phyloP scores from a whole-genome alignment of 2,888 invertebrate species.

The Teleiodes luculella region DNA sequence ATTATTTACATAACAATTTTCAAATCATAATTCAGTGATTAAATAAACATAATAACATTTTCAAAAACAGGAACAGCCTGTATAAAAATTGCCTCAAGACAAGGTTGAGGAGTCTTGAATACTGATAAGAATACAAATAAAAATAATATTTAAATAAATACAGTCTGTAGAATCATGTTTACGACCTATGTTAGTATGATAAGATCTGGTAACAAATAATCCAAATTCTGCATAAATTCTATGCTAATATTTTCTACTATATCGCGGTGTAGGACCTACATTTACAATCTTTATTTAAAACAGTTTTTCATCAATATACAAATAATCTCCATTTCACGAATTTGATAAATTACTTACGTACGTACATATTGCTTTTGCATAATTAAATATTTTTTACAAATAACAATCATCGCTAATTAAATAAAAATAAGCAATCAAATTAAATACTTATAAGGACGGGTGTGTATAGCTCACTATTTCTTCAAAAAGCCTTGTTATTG shows the following conservation, averaged over 20 bases:
- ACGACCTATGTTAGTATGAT: conserved; percentile 6
- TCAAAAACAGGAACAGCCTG: conserved; percentile 2
- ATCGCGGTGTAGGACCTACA: conserved; percentile 11
- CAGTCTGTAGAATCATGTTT: conserved; percentile 4
- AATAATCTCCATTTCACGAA: conserved; percentile 3
- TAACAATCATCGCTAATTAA: no score
- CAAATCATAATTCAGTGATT: conserved; percentile 11
- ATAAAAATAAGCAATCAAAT: background rate
- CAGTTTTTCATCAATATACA: conserved; percentile 13
- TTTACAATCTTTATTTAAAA: conserved; percentile 10
- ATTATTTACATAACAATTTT: conserved; percentile 34
- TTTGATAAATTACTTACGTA: conserved; percentile 12
- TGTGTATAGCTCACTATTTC: background rate
- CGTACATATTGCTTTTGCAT: conserved; percentile 16
- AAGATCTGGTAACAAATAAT: conserved; percentile 9
- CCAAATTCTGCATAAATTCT: background rate
- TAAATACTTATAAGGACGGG: conserved; percentile 9
- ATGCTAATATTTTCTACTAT: background rate
- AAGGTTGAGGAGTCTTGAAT: conserved; percentile 7
- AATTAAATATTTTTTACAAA: background rate
- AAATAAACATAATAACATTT: conserved; percentile 1
- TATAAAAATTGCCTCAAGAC: background rate
- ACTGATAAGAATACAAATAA: conserved; percentile 11
- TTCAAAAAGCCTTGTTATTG: no score
- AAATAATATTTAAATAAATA: conserved; percentile 15